These are phyloP conservation scores for Drosophila helvetica DNA, from an alignment of 2,888 invertebrate species.

Conservation along the genomic window DNA sequence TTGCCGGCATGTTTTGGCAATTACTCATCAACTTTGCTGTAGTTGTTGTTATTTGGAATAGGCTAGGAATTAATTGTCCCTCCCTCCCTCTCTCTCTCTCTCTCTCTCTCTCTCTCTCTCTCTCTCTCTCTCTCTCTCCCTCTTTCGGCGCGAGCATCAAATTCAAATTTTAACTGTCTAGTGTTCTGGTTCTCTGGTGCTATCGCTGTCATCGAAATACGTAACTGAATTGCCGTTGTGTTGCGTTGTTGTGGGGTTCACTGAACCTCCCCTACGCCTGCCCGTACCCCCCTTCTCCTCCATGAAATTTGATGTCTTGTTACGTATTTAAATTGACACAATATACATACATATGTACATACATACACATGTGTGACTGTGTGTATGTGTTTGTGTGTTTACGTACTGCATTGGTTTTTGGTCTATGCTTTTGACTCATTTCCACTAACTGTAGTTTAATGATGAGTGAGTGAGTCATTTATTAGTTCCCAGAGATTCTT, in stretches of 20 bases:
- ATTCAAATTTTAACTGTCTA: conserved; percentile 16
- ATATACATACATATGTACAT: too few species aligned
- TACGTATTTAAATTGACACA: conserved; percentile 49
- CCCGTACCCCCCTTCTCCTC: conserved; percentile 7
- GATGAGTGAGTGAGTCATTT: conserved; percentile 36
- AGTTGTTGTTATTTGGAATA: conserved; percentile 44
- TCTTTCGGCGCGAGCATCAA: conserved; percentile 21
- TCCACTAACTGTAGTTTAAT: conserved; percentile 21
- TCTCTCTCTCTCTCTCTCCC: too few species aligned
- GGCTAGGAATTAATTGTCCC: conserved; percentile 48
- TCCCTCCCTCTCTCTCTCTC: too few species aligned
- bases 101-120: too few species aligned
- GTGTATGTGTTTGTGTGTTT: background rate
- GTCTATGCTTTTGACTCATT: conserved; percentile 29
- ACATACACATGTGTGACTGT: too few species aligned
- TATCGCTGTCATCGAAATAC: conserved; percentile 43
- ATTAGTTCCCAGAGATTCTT: conserved; percentile 29
- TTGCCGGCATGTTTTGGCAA: conserved; percentile 56
- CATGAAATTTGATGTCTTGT: conserved; percentile 66
- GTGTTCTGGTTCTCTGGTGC: background rate
- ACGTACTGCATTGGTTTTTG: conserved; percentile 39
- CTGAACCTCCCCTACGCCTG: conserved; percentile 51
- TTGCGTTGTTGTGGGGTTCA: conserved; percentile 51
- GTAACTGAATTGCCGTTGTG: conserved; percentile 25
- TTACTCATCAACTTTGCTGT: conserved; percentile 61